Evolutionary conservation across 2,113 vertebrate species (phyloP), one percentile per base, ranked within the genome.

Genomic region (Crotalus helleri): DNA sequence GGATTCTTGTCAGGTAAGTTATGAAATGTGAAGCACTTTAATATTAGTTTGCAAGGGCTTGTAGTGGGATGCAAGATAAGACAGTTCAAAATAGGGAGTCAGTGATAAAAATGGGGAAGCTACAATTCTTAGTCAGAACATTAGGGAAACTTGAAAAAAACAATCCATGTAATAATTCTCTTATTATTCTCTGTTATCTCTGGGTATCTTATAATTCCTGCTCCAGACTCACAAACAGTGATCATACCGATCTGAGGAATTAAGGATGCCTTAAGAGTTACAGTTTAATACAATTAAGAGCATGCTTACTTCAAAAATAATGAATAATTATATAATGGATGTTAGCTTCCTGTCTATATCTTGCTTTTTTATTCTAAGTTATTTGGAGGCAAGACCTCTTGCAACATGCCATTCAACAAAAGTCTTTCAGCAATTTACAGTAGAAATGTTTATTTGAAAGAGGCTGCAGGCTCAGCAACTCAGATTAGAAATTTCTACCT

Each of bases 1-100:
- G 0, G 99, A 99, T 94, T 96, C 98, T 5, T 99, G 99, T 94
- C 99, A 99, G 98, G 99, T 99, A 95, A 96, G 5, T 91, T 59
- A 53, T 87, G 90, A 92, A 87, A 4, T 86, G 15, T 54, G 93
- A 81, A 89, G 6, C 24, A 51, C 12, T 89, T 29, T 85, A 74
- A 57, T 89, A 74, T 57, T 87, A 33, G 7, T 54, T 24, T 51
- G 39, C 39, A 46, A 24, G 15, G 11, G 23, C 39, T 15, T 24
- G 3, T 61, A 58, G 23, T 59, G 88, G 39, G 21, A 5, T 57
- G 17, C 53, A 89, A 55, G n/a, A 23, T 39, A 58, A 23, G 3
- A 12, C 39, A 29, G 6, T 44, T 39, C 11, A 29, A 23, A 46
- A 5, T 29, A 39, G 13, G 39, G 86, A 87, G 39, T 3, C 21